Conservation (phyloP, 2,113 vertebrate species). For the Aix galericulata region DNA sequence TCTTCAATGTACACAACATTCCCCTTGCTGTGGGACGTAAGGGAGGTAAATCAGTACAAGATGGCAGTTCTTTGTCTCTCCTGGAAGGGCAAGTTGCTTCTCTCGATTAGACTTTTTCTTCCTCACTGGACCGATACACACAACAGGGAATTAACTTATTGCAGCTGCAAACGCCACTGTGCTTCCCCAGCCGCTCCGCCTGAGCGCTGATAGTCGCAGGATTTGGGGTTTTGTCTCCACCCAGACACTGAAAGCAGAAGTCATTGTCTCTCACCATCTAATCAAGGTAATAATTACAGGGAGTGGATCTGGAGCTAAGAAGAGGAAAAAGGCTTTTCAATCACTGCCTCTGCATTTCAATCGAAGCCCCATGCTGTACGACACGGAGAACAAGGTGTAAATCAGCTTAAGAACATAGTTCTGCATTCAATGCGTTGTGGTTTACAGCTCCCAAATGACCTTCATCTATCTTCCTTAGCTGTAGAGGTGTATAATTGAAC, state of each 20-base stretch:
- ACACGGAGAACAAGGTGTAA: slow-evolving; percentile 82
- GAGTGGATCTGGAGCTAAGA: slow-evolving; percentile 45
- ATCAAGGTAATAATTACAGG: slow-evolving; percentile 74
- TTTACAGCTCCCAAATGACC: slow-evolving; percentile 85
- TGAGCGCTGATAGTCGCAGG: not conserved
- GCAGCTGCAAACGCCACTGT: slow-evolving; percentile 34
- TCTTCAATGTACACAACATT: slow-evolving; percentile 7
- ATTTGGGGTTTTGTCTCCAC: slow-evolving; percentile 20
- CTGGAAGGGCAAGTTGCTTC: slow-evolving; percentile 61
- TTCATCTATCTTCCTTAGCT: slow-evolving; percentile 85
- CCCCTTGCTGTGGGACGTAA: slow-evolving; percentile 39
- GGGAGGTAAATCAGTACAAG: slow-evolving; percentile 59
- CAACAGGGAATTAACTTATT: slow-evolving; percentile 35
- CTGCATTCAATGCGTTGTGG: slow-evolving; percentile 79
- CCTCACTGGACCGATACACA: not conserved
- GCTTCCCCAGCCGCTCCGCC: not conserved
- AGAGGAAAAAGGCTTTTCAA: slow-evolving; percentile 73
- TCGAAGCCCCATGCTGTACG: slow-evolving; percentile 73
- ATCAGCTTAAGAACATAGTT: slow-evolving; percentile 84
- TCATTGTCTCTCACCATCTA: slow-evolving; percentile 59
- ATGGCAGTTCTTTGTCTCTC: slow-evolving; percentile 52
- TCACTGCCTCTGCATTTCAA: slow-evolving; percentile 77
- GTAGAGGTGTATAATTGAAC: slow-evolving; percentile 85
- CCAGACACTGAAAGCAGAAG: not conserved
- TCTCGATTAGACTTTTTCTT: slow-evolving; percentile 35